Evolutionary conservation across 2,888 invertebrate species (phyloP).

Genomic region (Brachyopa scutellaris): DNA sequence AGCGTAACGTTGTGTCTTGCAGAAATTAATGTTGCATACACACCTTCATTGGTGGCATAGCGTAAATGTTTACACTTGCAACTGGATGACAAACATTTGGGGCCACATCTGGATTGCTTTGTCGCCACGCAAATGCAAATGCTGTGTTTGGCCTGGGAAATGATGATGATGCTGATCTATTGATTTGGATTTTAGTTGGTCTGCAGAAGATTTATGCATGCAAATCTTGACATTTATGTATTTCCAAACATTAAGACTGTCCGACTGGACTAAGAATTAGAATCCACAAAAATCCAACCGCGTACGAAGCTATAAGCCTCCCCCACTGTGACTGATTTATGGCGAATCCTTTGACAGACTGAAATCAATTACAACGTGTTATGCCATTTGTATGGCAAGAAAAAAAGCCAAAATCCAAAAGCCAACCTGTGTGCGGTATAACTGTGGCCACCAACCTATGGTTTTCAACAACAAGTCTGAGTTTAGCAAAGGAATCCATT

Average conservation of each 20-base stretch:
- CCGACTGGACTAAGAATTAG: no score
- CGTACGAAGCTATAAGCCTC: background rate
- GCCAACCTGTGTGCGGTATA: slow-evolving; percentile 67
- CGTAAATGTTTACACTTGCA: slow-evolving; percentile 64
- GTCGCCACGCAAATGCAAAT: slow-evolving; percentile 31
- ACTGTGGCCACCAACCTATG: slow-evolving; percentile 71
- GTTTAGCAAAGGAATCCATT: slow-evolving; percentile 63
- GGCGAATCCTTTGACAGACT: slow-evolving; percentile 49
- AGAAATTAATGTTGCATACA: slow-evolving; percentile 42
- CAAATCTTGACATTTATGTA: no score
- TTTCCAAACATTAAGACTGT: no score
- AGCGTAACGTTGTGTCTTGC: slow-evolving; percentile 16
- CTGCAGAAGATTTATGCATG: background rate
- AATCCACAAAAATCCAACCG: no score
- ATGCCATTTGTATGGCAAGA: slow-evolving; percentile 8
- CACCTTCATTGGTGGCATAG: slow-evolving; percentile 51
- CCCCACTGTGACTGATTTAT: slow-evolving; percentile 45
- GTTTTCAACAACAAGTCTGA: slow-evolving; percentile 52
- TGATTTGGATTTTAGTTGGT: slow-evolving; percentile 10
- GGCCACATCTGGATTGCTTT: slow-evolving; percentile 59
- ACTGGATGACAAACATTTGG: slow-evolving; percentile 56
- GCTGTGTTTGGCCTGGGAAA: slow-evolving; percentile 24
- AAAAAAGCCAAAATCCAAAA: slow-evolving; percentile 23
- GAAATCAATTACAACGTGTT: slow-evolving; percentile 61
- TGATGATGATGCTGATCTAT: slow-evolving; percentile 25